Evolutionary conservation across 2,797 vertebrate genomes (phyloP), one percentile per base, ranked within the genome.

Genomic region (Myotis vivesi): DNA sequence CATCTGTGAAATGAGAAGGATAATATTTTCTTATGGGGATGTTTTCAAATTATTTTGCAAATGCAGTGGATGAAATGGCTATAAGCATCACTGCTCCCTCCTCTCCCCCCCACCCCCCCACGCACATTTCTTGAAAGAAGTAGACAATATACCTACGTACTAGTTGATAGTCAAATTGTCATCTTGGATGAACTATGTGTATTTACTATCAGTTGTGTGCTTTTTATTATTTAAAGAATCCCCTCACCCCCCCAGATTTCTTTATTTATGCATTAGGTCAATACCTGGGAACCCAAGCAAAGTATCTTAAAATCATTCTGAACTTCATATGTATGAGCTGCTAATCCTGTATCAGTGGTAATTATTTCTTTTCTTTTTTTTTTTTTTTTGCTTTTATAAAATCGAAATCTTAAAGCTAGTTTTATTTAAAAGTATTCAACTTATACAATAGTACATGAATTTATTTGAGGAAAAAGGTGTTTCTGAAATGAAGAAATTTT

Each of bases 1-100:
- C 96, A 96, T 96, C 96, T 97, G 92, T 96, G 94, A 97, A 97
- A 97, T 96, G 94, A 97, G 83, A 97, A 95, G 88, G 91, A 92
- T 95, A 85, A 88, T 94, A 94, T 97, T 96, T 97, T 97, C 92
- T 96, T 91, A 94, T 22, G 44, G 83, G 80, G 82, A 92, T 96
- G 83, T 94, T 96, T 96, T 73, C 41, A 93, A 97, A 92, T 94
- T 94, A 91, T 95, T 96, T 95, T 95, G 80, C 83, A 97, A 96
- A 94, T 92, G 55, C 87, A 83, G 71, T 91, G 79, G 87, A 87
- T 96, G 62, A 89, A 96, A 96, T 87, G 88, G 51, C 84, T 68
- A 30, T 72, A 97, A 94, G 92, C 92, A 87, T 94, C 89, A 71
- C 59, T 94, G 66, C 68, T 76, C n/a, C 69, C 49, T 6, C n/a